Evolutionary conservation across 1,140 invertebrate genomes (phyloP).

Genomic region (Penaeus vannamei): DNA sequence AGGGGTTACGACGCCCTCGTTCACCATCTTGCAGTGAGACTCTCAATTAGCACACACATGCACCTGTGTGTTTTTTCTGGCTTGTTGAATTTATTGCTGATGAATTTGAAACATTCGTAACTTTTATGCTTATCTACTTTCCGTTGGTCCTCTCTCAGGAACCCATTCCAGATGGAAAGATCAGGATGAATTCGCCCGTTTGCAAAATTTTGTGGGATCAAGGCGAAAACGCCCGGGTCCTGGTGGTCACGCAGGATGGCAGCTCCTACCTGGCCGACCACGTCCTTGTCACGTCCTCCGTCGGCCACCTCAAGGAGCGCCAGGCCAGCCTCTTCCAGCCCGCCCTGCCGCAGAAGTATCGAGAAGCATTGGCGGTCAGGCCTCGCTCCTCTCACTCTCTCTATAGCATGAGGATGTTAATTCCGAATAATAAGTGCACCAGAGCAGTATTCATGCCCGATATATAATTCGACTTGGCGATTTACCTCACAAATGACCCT

Average conservation of each 20-base stretch:
- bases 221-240: neutral
- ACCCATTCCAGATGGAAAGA: neutral
- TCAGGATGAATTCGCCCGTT: neutral
- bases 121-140: neutral
- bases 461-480: no score
- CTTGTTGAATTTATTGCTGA: no score
- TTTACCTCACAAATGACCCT: no score
- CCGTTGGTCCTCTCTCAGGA: neutral
- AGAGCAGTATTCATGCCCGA: no score
- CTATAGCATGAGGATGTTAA: neutral
- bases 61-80: no score
- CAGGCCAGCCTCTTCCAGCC: neutral
- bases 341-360: neutral
- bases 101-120: no score
- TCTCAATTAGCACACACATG: no score
- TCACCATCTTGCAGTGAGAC: neutral
- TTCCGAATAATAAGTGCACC: no score
- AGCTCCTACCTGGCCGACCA: slow-evolving; percentile 1
- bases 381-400: neutral
- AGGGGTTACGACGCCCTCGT: slow-evolving; percentile 4
- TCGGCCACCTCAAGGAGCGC: slow-evolving; percentile 1
- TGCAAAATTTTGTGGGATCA: slow-evolving; percentile 10
- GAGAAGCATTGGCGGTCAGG: neutral
- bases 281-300: slow-evolving; percentile 1
- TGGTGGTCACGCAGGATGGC: neutral